phyloP scores from a whole-genome alignment of 2,113 vertebrate genomes.

The Festucalex cinctus region DNA sequence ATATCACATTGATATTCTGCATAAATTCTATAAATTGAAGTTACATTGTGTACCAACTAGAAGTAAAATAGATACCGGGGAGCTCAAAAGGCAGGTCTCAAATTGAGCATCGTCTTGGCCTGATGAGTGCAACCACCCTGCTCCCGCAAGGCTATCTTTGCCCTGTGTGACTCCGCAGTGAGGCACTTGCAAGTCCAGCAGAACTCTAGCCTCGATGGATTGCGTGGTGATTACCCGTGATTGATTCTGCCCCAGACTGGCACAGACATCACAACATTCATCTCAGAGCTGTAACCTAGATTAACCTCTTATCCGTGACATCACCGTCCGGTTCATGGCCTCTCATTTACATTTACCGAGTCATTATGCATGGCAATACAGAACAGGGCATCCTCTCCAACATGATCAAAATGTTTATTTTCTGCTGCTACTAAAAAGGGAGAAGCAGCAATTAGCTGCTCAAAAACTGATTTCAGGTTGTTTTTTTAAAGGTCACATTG shows the following conservation, averaged over 20 bases:
- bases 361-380: slow-evolving; percentile 21
- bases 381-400: slow-evolving; percentile 11
- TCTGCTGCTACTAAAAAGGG: not conserved
- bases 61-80: not conserved
- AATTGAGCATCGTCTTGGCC: slow-evolving; percentile 23
- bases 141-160: slow-evolving; percentile 19
- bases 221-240: slow-evolving; percentile 41
- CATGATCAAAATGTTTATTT: slow-evolving; percentile 32
- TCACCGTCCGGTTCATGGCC: slow-evolving; percentile 25
- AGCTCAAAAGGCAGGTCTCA: not conserved
- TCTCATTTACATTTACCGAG: slow-evolving; percentile 30
- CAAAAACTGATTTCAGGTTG: not conserved
- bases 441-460: not conserved
- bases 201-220: slow-evolving; percentile 28
- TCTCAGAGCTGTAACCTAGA: slow-evolving; percentile 42
- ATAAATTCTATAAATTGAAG: not conserved
- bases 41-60: not conserved
- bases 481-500: not conserved
- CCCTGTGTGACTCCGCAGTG: slow-evolving; percentile 20
- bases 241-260: slow-evolving; percentile 36
- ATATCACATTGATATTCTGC: too few species aligned
- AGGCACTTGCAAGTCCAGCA: slow-evolving; percentile 29
- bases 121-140: slow-evolving; percentile 42
- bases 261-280: slow-evolving; percentile 42
- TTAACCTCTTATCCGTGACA: slow-evolving; percentile 38